These are phyloP conservation scores for Setipinna tenuifilis DNA, from an alignment of 2,797 vertebrate species.

Conservation along the genomic window DNA sequence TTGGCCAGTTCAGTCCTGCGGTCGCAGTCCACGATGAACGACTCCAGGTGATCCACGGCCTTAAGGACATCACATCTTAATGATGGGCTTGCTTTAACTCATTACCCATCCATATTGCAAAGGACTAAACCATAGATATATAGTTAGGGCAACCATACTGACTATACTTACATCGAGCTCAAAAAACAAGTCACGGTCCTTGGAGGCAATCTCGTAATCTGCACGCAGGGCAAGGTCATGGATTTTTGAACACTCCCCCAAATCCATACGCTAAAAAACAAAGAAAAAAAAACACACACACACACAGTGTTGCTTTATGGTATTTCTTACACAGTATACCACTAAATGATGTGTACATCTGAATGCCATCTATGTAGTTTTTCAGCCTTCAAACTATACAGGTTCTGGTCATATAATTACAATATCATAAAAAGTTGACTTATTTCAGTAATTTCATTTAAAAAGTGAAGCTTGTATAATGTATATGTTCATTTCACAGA, in stretches of 20 bases:
- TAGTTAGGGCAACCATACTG: neutral
- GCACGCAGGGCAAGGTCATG: conserved; percentile 97
- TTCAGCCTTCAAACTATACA: too few species aligned
- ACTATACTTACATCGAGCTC: conserved; percentile 91
- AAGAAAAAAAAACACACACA: conserved; percentile 3
- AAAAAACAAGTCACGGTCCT: conserved; percentile 97
- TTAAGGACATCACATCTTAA: conserved; percentile 50
- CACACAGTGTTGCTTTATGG: neutral
- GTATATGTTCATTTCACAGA: too few species aligned
- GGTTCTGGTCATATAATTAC: too few species aligned
- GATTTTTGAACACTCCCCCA: conserved; percentile 98
- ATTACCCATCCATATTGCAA: neutral
- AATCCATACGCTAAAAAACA: conserved; percentile 89
- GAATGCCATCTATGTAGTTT: too few species aligned
- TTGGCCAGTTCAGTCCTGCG: conserved; percentile 96
- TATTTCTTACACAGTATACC: too few species aligned
- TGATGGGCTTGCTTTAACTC: neutral
- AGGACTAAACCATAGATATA: neutral
- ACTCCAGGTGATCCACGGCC: conserved; percentile 97
- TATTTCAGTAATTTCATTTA: too few species aligned
- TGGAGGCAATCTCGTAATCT: conserved; percentile 98
- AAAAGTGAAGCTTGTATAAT: too few species aligned
- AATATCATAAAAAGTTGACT: too few species aligned
- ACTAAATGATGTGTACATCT: too few species aligned
- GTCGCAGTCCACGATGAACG: conserved; percentile 97